Percentiles rank a stretch among this genome's conserved stretches.
Evolutionary conservation across 2,113 vertebrate genomes (phyloP).

Genomic region (Neoarius graeffei): DNA sequence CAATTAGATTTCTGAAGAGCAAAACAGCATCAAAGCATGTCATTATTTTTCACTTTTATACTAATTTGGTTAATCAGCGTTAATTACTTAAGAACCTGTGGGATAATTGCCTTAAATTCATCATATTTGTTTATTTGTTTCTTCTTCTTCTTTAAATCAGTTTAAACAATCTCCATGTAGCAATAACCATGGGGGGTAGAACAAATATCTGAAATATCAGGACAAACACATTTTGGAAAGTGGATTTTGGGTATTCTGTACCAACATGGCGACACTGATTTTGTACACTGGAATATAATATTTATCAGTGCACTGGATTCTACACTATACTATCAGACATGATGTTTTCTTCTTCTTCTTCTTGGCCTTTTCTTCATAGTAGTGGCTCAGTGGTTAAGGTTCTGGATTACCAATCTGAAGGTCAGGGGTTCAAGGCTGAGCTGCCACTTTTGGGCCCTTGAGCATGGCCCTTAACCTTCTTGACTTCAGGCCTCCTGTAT

Average conservation of each 20-base stretch:
- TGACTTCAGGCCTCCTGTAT: too few relatives aligned
- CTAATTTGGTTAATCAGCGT: constrained; percentile 76
- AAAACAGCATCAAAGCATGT: constrained; percentile 59
- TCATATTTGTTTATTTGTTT: constrained; percentile 18
- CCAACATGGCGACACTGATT: neutral
- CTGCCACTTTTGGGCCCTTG: too few relatives aligned
- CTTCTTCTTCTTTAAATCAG: constrained; percentile 28
- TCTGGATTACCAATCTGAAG: too few relatives aligned
- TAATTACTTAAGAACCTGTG: constrained; percentile 76
- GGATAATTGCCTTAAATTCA: constrained; percentile 24
- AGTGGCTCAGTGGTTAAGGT: too few relatives aligned
- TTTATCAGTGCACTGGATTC: neutral
- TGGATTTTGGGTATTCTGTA: neutral
- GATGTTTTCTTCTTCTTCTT: too few relatives aligned
- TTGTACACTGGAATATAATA: neutral
- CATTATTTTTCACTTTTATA: constrained; percentile 66
- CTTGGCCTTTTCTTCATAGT: too few relatives aligned
- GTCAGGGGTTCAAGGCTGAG: too few relatives aligned
- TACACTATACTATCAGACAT: neutral
- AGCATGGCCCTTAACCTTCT: too few relatives aligned
- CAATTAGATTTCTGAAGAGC: constrained; percentile 55
- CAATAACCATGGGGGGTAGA: neutral
- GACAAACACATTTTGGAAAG: neutral
- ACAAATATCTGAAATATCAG: neutral
- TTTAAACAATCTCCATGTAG: neutral